Evolutionary conservation across 2,113 vertebrate genomes (phyloP).

Genomic region (Pseudopodoces humilis): DNA sequence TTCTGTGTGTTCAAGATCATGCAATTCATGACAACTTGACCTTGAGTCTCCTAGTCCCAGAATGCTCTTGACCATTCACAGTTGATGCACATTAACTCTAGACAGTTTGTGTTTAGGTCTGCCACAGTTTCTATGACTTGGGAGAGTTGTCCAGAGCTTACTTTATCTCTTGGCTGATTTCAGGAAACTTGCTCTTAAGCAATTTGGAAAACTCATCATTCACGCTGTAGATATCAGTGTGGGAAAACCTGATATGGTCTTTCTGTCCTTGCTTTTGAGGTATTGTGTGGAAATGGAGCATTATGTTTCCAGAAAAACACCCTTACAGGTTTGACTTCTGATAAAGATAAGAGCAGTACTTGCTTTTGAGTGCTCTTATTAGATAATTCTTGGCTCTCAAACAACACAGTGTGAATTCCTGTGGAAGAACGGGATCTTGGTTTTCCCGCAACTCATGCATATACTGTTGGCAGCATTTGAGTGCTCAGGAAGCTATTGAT

Average conservation of each 20-base stretch:
- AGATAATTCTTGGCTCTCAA: neutral
- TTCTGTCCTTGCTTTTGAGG: neutral
- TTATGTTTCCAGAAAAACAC: neutral
- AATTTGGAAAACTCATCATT: neutral
- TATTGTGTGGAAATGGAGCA: neutral
- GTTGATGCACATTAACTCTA: neutral
- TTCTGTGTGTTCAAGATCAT: neutral
- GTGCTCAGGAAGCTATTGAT: neutral
- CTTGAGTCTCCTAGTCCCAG: neutral
- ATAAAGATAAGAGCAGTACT: neutral
- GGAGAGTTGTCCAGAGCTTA: neutral
- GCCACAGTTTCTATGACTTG: fast-evolving
- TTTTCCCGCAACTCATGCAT: neutral
- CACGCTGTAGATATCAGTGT: neutral
- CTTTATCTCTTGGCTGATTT: neutral
- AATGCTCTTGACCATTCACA: neutral
- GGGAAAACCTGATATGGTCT: neutral
- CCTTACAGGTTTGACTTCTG: neutral
- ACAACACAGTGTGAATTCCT: neutral
- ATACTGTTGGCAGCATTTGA: neutral
- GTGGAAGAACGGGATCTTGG: neutral
- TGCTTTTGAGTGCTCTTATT: neutral
- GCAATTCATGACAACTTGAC: neutral
- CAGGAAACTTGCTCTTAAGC: neutral
- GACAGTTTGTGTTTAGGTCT: neutral